Base-by-base conservation (phyloP, 30 jellyfish, hydroid and myxozoan species). In the Cassiopea andromeda region DNA sequence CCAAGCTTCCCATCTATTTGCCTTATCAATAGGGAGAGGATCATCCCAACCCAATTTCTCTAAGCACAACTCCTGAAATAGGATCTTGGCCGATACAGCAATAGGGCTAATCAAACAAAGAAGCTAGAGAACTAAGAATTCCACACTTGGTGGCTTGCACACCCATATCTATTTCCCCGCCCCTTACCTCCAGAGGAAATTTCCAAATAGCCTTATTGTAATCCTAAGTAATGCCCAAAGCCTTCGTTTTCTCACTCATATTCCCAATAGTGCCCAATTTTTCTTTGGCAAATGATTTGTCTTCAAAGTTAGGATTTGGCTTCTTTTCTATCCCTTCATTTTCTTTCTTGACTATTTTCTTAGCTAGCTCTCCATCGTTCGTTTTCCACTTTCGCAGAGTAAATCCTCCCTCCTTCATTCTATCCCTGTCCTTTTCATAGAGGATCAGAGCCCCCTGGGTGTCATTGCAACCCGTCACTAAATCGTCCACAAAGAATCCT, bases 371-470 rank as follows among this genome's bases (percentile, higher is more conserved):
- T 44, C 74, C 74, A 76, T 76, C 83, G 61, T 85, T 73, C 27
- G 93, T 85, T 80, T 85, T 85, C 89, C 93, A 85, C 70, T 85
- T 85, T 48, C 89, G 61, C 67, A 85, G 69, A 69, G 93, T 73
- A 69, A 85, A 75, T 74, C 88, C 93, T 17, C 88, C 93, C 46
- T 69, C 93, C 38, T 64, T 87, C 91, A 88, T 88, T 69, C 90
- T 69, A 4, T 15, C 69, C 74, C 71, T 88, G 80, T 91, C 95
- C 85, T 88, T 88, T 75, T 79, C 86, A 69, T 85, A 85, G 46
- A 85, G 93, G 60, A 10, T 27, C 7, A 72, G 68, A 12, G 82
- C 80, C 58, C 43, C 93, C 69, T 54, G 49, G 48, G 49, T 57
- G 71, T 76, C 82, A 17, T 6, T 15, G 70, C 87, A 45, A 57